These are phyloP conservation scores for Leptosomus discolor DNA, from an alignment of 2,113 vertebrate genomes.

Conservation along the genomic window DNA sequence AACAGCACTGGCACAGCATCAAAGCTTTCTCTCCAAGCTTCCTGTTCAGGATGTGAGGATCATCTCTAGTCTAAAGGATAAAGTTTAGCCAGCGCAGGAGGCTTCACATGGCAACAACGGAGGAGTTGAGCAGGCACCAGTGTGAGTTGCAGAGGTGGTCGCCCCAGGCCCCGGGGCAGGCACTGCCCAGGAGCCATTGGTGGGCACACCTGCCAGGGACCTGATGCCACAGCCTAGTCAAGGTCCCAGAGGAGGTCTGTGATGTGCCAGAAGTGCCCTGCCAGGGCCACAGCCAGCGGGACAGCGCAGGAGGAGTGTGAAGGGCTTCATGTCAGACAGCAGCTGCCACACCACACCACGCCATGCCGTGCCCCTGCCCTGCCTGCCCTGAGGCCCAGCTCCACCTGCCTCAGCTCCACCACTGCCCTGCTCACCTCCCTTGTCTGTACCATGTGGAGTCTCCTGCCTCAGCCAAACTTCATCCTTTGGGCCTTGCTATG, in stretches of 20 bases:
- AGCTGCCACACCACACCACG: not conserved
- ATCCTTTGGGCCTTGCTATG: not conserved
- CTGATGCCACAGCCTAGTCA: conserved; percentile 59
- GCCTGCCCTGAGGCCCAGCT: not conserved
- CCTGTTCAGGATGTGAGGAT: not conserved
- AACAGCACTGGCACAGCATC: not conserved
- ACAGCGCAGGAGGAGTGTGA: not conserved
- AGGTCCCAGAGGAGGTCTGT: conserved; percentile 81
- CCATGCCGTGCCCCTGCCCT: no score
- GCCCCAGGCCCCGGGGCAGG: conserved; percentile 74
- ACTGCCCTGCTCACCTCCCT: not conserved
- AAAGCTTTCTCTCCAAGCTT: not conserved
- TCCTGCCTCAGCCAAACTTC: not conserved
- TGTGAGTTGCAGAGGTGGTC: conserved; percentile 81
- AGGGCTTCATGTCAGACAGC: not conserved
- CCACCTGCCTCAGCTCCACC: not conserved
- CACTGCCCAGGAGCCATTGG: conserved; percentile 70
- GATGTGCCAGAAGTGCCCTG: conserved; percentile 86
- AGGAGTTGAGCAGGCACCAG: conserved; percentile 79
- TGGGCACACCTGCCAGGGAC: conserved; percentile 45
- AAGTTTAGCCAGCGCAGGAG: conserved; percentile 82
- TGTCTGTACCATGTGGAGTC: not conserved
- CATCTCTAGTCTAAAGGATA: conserved; percentile 82
- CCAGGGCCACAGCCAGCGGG: not conserved
- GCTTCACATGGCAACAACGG: conserved; percentile 78